Evolutionary conservation across 2,797 vertebrate genomes (phyloP).

Genomic region (Dallia pectoralis): DNA sequence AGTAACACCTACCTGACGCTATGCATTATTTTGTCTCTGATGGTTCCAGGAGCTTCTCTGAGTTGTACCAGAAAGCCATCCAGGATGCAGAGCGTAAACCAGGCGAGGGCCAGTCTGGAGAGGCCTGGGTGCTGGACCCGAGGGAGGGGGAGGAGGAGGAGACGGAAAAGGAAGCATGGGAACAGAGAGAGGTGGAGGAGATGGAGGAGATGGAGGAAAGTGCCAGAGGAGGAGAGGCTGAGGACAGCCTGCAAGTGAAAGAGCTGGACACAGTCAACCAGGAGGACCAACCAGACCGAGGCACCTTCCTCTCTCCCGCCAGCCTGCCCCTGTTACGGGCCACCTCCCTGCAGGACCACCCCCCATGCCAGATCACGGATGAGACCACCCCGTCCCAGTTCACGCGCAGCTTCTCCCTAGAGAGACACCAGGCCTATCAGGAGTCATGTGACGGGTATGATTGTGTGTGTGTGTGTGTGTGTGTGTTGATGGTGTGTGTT

Average conservation of each 20-base stretch:
- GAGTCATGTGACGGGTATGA: slow-evolving; percentile 63
- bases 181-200: slow-evolving; percentile 39
- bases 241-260: slow-evolving; percentile 26
- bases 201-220: slow-evolving; percentile 47
- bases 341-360: slow-evolving; percentile 78
- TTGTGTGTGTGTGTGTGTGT: slow-evolving; percentile 8
- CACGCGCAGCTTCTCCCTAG: slow-evolving; percentile 73
- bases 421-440: slow-evolving; percentile 59
- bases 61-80: slow-evolving; percentile 88
- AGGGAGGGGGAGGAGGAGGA: slow-evolving; percentile 66
- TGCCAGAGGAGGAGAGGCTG: slow-evolving; percentile 31
- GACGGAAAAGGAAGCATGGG: slow-evolving; percentile 40
- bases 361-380: slow-evolving; percentile 53
- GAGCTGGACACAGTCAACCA: slow-evolving; percentile 22
- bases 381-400: slow-evolving; percentile 42
- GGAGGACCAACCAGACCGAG: slow-evolving; percentile 33
- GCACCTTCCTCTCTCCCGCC: slow-evolving; percentile 55
- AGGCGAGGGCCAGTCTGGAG: slow-evolving; percentile 70
- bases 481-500: neutral
- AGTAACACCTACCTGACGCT: slow-evolving; percentile 3
- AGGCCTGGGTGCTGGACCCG: slow-evolving; percentile 79
- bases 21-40: neutral
- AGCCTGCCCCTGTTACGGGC: slow-evolving; percentile 74
- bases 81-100: slow-evolving; percentile 82
- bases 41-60: slow-evolving; percentile 83